Base-by-base conservation (phyloP, 2,888 invertebrate species). In the Heliconius ismenius region DNA sequence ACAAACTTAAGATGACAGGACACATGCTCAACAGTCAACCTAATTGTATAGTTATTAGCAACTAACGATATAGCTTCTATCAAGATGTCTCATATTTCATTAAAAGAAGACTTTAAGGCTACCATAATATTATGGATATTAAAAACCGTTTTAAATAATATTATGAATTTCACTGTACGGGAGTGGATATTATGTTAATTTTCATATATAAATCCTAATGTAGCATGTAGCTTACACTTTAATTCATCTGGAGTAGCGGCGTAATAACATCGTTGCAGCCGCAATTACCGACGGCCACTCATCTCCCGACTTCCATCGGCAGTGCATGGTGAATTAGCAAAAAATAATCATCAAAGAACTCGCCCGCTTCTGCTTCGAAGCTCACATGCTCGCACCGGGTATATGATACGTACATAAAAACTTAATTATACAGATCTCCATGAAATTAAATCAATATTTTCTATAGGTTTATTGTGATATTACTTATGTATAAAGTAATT, bases 301-400 rank as follows among this genome's bases (percentile, higher is more conserved):
- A 84, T 85, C 84, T 84, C 81, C 83, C 83, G 82, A 82, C 83
- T 82, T 83, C 82, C 83, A 84, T 83, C 84, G 83, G 83, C 83
- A 81, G 83, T 81, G 77, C 82, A 83, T 81, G 84, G 82, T 84
- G 80, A 84, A 85, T 85, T 85, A 84, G 85, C 84, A 84, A 85
- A 85, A 85, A 85, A 84, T 83, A 83, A 85, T 83, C 82, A 83
- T 83, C 83, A 83, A 83, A 83, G 76, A 67, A 73, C 58, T 24
- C 76, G 79, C 79, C 77, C 58, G 36, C 76, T 78, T 78, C 75
- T 76, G 39, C 76, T 76, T 32, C 70, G 54, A 67, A 54, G 77
- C 80, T 76, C 79, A 78, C 76, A 79, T 74, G 68, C 54, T 69
- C 49, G 18, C 18, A 49, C 49, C 49, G 73, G 68, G 43, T 60